These are phyloP conservation scores for Punctoribates punctum DNA, from an alignment of 2,888 invertebrate genomes.

Conservation along the genomic window DNA sequence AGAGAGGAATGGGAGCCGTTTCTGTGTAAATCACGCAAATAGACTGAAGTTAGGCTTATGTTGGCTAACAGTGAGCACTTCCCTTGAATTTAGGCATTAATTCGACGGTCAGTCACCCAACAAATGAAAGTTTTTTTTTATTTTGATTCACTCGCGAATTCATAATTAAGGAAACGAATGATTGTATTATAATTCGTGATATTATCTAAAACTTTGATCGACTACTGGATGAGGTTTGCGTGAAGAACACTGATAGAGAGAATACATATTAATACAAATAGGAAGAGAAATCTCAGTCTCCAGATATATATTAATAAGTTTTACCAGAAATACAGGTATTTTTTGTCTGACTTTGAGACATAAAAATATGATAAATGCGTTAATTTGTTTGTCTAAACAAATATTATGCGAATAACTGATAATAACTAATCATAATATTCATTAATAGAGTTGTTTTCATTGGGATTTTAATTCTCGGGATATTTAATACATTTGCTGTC, in stretches of 20 bases:
- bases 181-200: conserved; percentile 13
- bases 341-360: not conserved
- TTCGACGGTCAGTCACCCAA: conserved; percentile 2
- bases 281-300: not conserved
- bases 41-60: not conserved
- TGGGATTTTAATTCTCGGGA: too few species aligned
- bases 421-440: not conserved
- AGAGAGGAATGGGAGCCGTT: not conserved
- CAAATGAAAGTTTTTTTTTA: not conserved
- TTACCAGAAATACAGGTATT: too few species aligned
- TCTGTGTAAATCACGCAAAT: not conserved
- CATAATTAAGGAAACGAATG: conserved; percentile 9
- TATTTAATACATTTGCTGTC: not conserved
- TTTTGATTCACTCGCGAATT: not conserved
- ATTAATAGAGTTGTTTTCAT: not conserved
- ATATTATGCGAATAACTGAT: too few species aligned
- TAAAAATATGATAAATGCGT: not conserved
- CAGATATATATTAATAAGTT: too few species aligned
- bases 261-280: not conserved
- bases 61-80: not conserved
- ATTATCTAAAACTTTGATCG: conserved; percentile 9
- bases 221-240: conserved; percentile 1
- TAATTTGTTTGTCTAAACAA: not conserved
- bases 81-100: too few species aligned
- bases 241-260: not conserved